These are phyloP conservation scores for Eledona agricola DNA, from an alignment of 2,888 invertebrate genomes.

Conservation along the genomic window DNA sequence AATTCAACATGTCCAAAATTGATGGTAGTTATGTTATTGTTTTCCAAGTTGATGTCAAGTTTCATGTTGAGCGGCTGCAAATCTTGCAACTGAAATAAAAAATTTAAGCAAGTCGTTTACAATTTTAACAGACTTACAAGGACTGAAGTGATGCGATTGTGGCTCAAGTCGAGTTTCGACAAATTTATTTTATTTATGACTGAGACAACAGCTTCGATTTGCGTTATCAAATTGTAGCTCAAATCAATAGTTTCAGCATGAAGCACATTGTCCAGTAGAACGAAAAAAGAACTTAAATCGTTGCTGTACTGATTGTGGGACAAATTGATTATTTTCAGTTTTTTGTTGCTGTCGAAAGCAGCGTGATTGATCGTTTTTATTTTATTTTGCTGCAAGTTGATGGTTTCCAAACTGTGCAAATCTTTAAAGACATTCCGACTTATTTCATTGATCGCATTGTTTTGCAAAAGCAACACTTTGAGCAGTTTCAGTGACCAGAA, in stretches of 20 bases:
- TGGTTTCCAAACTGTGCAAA: conserved; percentile 65
- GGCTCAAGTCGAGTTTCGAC: conserved; percentile 63
- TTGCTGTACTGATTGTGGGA: conserved; percentile 43
- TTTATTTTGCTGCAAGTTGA: conserved; percentile 74
- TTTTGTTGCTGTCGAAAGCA: conserved; percentile 56
- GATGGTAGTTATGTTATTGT: conserved; percentile 66
- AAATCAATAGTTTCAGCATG: conserved; percentile 41
- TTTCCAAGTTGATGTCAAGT: conserved; percentile 64
- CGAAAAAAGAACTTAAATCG: conserved; percentile 22
- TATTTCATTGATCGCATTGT: conserved; percentile 70
- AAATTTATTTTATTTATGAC: conserved; percentile 55
- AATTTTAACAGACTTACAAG: conserved; percentile 61
- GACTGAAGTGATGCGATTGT: conserved; percentile 68
- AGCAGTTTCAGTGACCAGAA: conserved; percentile 73
- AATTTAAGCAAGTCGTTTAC: conserved; percentile 2
- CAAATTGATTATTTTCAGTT: conserved; percentile 39
- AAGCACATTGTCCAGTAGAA: conserved; percentile 42
- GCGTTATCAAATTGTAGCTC: conserved; percentile 44
- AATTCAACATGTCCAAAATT: conserved; percentile 56
- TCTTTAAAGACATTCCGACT: conserved; percentile 1
- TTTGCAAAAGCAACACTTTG: conserved; percentile 69
- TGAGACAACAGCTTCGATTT: conserved; percentile 6
- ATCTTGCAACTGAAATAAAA: conserved; percentile 12
- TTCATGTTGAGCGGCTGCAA: conserved; percentile 44
- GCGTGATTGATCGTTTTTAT: conserved; percentile 69